phyloP scores from a whole-genome alignment of 2,113 vertebrate genomes.

The Pipra filicauda region DNA sequence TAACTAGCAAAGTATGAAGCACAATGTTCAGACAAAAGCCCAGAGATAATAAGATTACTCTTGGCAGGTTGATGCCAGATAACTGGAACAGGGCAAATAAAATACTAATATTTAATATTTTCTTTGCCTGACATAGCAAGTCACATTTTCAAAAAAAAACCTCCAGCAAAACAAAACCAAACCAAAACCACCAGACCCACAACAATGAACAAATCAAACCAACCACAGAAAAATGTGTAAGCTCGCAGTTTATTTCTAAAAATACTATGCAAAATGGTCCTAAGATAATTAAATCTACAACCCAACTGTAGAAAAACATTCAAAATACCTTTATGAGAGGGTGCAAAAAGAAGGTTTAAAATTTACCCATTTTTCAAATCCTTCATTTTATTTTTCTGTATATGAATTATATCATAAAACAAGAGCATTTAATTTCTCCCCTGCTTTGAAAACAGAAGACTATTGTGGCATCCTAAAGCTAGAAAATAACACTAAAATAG shows the following conservation, averaged over 20 bases:
- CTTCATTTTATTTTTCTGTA: not conserved
- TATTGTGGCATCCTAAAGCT: not conserved
- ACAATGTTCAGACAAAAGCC: not conserved
- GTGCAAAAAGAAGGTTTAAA: not conserved
- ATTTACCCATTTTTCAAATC: not conserved
- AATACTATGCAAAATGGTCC: not conserved
- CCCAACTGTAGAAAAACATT: not conserved
- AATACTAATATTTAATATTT: not conserved
- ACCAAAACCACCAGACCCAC: not conserved
- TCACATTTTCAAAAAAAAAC: not conserved
- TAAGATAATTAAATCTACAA: not conserved
- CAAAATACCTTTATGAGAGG: not conserved
- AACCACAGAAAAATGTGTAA: not conserved
- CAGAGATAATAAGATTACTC: not conserved
- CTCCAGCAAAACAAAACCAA: not conserved
- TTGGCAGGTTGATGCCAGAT: not conserved
- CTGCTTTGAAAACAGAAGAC: not conserved
- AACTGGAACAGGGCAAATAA: not conserved
- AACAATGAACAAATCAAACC: not conserved
- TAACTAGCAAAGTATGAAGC: not conserved
- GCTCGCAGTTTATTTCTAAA: not conserved
- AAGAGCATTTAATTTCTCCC: not conserved
- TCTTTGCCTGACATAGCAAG: not conserved
- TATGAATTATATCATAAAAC: not conserved
- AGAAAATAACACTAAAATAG: not conserved